These are phyloP conservation scores for Scaptomyza caliginosa DNA, from an alignment of 2,888 invertebrate genomes.

Conservation along the genomic window DNA sequence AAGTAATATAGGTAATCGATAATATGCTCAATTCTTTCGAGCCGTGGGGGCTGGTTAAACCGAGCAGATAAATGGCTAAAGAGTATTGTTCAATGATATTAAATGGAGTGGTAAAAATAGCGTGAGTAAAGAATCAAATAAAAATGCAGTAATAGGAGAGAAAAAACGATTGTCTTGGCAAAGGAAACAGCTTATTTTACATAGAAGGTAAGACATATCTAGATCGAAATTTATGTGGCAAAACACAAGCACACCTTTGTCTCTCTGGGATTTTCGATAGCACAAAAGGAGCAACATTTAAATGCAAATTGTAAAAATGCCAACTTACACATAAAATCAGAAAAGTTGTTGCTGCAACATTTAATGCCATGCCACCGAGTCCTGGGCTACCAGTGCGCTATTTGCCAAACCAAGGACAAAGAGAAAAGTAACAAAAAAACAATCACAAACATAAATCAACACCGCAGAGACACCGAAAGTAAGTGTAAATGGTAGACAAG, in stretches of 20 bases:
- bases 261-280: background rate
- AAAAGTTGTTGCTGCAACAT: slow-evolving; percentile 40
- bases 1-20: slow-evolving; percentile 22
- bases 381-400: slow-evolving; percentile 5
- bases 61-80: background rate
- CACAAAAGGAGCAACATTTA: slow-evolving; percentile 27
- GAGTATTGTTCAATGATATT: background rate
- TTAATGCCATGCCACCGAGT: slow-evolving; percentile 25
- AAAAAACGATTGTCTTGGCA: slow-evolving; percentile 11
- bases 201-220: slow-evolving; percentile 13
- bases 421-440: background rate
- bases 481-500: slow-evolving; percentile 33
- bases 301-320: slow-evolving; percentile 48
- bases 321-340: slow-evolving; percentile 50
- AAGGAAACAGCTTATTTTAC: slow-evolving; percentile 13
- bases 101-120: background rate
- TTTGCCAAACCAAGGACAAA: slow-evolving; percentile 35
- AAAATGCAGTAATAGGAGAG: slow-evolving; percentile 10
- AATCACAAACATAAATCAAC: slow-evolving; percentile 32
- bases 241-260: background rate
- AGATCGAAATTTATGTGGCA: slow-evolving; percentile 10
- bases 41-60: background rate
- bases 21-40: background rate
- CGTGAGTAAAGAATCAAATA: slow-evolving; percentile 2
- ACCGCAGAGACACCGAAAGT: slow-evolving; percentile 5